Percentiles rank a stretch among this genome's conserved stretches.
phyloP scores from a whole-genome alignment of 53 echinoderm and acorn worm species.

The Arbacia lixula region DNA sequence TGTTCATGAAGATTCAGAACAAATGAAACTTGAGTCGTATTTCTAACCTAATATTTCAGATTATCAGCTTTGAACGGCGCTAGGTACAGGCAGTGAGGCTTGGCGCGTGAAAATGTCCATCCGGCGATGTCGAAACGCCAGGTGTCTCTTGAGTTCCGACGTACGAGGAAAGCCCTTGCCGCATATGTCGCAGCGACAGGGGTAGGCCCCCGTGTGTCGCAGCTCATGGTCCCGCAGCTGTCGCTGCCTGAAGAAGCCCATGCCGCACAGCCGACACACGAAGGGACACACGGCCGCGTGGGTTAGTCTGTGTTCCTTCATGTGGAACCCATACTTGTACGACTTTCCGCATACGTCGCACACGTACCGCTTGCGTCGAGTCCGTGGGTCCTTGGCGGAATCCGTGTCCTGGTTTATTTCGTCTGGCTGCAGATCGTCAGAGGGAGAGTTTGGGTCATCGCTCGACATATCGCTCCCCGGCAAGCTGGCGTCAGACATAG shows the following conservation, averaged over 20 bases:
- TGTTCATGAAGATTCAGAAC: too few species aligned
- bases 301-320: constrained; percentile 78
- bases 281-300: constrained; percentile 76
- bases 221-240: constrained; percentile 80
- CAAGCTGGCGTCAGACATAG: background rate
- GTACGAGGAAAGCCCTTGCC: constrained; percentile 77
- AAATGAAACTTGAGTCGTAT: too few species aligned
- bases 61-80: background rate
- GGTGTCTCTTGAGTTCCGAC: constrained; percentile 68
- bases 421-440: background rate
- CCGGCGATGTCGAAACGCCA: constrained; percentile 37
- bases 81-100: background rate
- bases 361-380: constrained; percentile 35
- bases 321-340: constrained; percentile 77
- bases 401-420: background rate
- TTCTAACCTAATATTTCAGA: background rate
- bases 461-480: background rate
- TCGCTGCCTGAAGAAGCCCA: constrained; percentile 78
- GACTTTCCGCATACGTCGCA: constrained; percentile 81
- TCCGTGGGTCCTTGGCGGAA: background rate
- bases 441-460: background rate
- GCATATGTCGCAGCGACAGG: constrained; percentile 77
- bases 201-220: constrained; percentile 74
- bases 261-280: constrained; percentile 71
- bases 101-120: constrained; percentile 7